Evolutionary conservation across 1,140 invertebrate genomes (phyloP).

Genomic region (Zaprionus ghesquierei): DNA sequence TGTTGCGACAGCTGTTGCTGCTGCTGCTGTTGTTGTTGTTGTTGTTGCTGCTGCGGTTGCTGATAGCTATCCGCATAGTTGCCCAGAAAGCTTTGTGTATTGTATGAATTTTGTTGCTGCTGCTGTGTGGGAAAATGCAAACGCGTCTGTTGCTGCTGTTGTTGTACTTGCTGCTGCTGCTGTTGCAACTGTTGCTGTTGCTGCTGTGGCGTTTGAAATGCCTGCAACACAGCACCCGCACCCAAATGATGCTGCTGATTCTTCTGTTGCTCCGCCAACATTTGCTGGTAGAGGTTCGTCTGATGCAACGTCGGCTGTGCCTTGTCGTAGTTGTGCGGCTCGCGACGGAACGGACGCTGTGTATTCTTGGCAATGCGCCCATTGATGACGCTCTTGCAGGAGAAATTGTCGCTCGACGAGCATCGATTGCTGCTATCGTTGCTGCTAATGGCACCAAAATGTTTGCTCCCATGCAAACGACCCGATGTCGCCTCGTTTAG

Average conservation of each 20-base stretch:
- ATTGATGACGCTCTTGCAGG: conserved; percentile 75
- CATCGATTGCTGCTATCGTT: conserved; percentile 29
- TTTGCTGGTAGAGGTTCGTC: conserved; percentile 80
- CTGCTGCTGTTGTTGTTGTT: conserved; percentile 34
- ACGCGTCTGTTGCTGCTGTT: conserved; percentile 51
- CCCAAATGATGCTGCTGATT: conserved; percentile 58
- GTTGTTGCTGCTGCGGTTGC: conserved; percentile 53
- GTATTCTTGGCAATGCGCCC: conserved; percentile 76
- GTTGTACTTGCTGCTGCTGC: conserved; percentile 38
- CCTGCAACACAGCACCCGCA: conserved; percentile 48
- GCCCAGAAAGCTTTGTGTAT: conserved; percentile 50
- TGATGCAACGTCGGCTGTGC: conserved; percentile 80
- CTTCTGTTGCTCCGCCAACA: conserved; percentile 79
- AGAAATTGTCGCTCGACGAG: conserved; percentile 45
- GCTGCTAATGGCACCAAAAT: conserved; percentile 46
- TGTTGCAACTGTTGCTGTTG: conserved; percentile 44
- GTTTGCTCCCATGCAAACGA: conserved; percentile 46
- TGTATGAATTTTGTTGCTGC: conserved; percentile 47
- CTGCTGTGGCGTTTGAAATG: conserved; percentile 52
- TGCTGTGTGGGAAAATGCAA: conserved; percentile 65
- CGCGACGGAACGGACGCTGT: conserved; percentile 68
- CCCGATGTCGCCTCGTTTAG: conserved; percentile 20
- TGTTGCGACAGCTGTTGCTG: conserved; percentile 49
- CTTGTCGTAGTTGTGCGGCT: conserved; percentile 82
- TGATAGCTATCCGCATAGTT: conserved; percentile 62